Evolutionary conservation across 2,113 vertebrate species (phyloP).

Genomic region (Pygoscelis adeliae): DNA sequence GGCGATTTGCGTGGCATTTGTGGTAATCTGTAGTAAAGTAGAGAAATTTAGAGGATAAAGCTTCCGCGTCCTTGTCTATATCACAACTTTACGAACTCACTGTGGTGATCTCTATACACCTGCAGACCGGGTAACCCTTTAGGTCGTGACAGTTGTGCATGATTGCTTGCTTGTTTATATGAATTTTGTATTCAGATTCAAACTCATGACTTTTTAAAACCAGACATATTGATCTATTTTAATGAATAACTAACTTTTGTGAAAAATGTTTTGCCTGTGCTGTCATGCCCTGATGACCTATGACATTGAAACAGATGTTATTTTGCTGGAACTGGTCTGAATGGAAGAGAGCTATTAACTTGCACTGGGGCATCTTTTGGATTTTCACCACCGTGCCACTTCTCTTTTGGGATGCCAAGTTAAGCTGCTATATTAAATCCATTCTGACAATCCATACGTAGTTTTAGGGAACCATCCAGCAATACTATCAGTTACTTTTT

Average conservation of each 20-base stretch:
- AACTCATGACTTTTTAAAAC: background rate
- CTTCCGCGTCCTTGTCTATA: background rate
- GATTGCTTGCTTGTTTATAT: background rate
- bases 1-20: background rate
- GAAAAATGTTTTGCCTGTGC: background rate
- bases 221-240: background rate
- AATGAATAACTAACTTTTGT: background rate
- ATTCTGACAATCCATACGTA: background rate
- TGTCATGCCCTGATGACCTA: background rate
- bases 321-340: background rate
- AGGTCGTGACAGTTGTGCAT: background rate
- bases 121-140: background rate
- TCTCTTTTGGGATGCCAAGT: background rate
- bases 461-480: background rate
- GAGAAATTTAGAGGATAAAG: background rate
- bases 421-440: background rate
- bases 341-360: background rate
- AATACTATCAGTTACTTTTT: background rate
- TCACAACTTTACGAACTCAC: rapidly evolving
- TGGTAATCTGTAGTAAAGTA: background rate
- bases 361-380: background rate
- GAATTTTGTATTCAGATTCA: background rate
- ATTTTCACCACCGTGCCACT: background rate
- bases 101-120: background rate
- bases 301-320: background rate